Evolutionary conservation across 2,888 invertebrate genomes (phyloP), one percentile per base, ranked within the genome.

Genomic region (Cyaniris semiargus): DNA sequence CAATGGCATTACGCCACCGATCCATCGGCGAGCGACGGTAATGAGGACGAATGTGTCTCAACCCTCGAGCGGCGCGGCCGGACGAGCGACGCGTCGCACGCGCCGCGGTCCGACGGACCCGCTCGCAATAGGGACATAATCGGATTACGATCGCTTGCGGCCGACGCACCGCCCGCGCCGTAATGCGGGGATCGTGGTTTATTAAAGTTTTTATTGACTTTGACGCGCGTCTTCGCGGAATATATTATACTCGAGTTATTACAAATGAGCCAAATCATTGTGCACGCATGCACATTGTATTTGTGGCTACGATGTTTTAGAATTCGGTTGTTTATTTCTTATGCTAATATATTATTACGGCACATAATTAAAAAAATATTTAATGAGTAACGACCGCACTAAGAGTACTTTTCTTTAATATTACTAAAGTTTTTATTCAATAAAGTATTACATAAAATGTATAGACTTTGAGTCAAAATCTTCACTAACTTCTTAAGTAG

Each of bases 91-190:
- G 10, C 60, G 60, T 13, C 60, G 60, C 23, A 60, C 60, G 23
- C 23, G 60, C 23, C 23, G 23, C 60, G 23, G 60, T 60, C 23
- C 60, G 60, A 1, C 23, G 60, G 66, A 27, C 27, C 66, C 4
- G 72, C 23, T 18, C 38, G 44, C 44, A 44, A 44, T 21, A 23
- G 44, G 71, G 60, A 53, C 72, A 70, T 77, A 78, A 78, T 78
- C 79, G 77, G 78, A 78, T 78, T 78, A 78, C 78, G 78, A 77
- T 70, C 27, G 70, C 74, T 53, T 75, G 78, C 48, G 86, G 78
- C 76, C 71, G 74, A 74, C 48, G 74, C 23, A 72, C 72, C 1
- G 72, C n/a, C n/a, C n/a, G n/a, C n/a, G n/a, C 44, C 21, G 44
- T 44, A 44, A 72, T 72, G 72, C n/a, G 48, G 23, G 53, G 31